These are phyloP conservation scores for Montifringilla adamsi DNA, from an alignment of 2,113 vertebrate genomes.

Conservation along the genomic window DNA sequence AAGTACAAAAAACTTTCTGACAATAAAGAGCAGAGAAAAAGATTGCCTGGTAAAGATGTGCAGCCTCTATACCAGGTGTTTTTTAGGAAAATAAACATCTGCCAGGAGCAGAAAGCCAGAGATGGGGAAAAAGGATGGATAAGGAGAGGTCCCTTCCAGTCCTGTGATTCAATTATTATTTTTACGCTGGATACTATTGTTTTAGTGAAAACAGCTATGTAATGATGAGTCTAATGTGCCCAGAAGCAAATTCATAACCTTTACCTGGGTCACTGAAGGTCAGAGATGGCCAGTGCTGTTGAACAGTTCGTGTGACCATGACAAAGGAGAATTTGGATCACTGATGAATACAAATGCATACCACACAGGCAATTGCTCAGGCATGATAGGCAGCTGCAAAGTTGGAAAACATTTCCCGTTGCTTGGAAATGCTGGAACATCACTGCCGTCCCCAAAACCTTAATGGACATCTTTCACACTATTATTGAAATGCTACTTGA, in stretches of 20 bases:
- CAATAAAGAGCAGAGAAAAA: background rate
- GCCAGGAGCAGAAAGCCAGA: background rate
- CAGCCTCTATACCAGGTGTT: background rate
- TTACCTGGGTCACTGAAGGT: background rate
- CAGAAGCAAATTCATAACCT: background rate
- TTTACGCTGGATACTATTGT: background rate
- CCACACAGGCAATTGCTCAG: background rate
- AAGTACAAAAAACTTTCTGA: background rate
- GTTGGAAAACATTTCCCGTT: background rate
- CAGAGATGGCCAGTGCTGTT: background rate
- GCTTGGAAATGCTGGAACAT: background rate
- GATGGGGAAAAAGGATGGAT: background rate
- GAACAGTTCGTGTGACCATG: background rate
- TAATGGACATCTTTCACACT: background rate
- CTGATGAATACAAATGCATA: background rate
- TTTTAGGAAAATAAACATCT: background rate
- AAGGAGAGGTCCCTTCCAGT: background rate
- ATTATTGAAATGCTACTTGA: background rate
- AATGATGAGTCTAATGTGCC: background rate
- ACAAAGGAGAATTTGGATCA: background rate
- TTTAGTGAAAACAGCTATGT: background rate
- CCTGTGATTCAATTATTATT: background rate
- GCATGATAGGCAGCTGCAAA: background rate
- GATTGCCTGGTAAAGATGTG: background rate
- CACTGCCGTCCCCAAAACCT: background rate